Conservation (phyloP, 2,888 invertebrate species). For the Stenichneumon culpator region DNA sequence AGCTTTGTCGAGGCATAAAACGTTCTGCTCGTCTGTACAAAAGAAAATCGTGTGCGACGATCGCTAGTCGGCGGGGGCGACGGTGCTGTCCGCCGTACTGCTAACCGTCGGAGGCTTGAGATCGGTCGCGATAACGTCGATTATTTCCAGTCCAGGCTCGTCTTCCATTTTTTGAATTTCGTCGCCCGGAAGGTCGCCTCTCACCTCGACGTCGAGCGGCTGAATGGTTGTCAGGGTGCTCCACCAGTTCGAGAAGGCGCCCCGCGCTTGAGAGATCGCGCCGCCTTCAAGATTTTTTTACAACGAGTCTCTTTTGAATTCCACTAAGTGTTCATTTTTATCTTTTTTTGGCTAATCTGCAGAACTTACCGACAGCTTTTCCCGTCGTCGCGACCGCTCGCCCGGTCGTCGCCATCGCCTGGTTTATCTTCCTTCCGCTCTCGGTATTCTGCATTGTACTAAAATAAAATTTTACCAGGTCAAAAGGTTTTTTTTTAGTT, state of each 20-base stretch:
- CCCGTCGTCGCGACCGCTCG: conserved; percentile 94
- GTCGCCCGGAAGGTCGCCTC: conserved; percentile 66
- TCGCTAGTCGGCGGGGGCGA: conserved; percentile 62
- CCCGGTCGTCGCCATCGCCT: conserved; percentile 96
- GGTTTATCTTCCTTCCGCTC: conserved; percentile 96
- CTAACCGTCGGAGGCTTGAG: conserved; percentile 41
- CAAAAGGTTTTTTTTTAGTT: background rate
- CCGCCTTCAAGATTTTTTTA: conserved; percentile 87
- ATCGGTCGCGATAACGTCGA: conserved; percentile 38
- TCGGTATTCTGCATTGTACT: conserved; percentile 98
- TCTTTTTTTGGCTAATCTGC: background rate
- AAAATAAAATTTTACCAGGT: conserved; percentile 71
- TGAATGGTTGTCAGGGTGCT: conserved; percentile 89
- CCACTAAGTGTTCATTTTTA: background rate
- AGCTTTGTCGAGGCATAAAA: conserved; percentile 38
- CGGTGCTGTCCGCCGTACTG: conserved; percentile 34
- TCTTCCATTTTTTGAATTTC: conserved; percentile 59
- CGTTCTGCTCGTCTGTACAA: conserved; percentile 57
- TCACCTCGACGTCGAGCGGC: conserved; percentile 74
- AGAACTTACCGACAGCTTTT: conserved; percentile 89
- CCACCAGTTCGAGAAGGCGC: conserved; percentile 96
- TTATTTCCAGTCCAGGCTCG: conserved; percentile 6
- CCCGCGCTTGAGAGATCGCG: conserved; percentile 94
- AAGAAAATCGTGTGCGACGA: conserved; percentile 16
- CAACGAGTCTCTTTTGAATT: background rate